These are phyloP conservation scores for Hipposideros larvatus DNA, from an alignment of 2,797 vertebrate genomes.

Conservation along the genomic window DNA sequence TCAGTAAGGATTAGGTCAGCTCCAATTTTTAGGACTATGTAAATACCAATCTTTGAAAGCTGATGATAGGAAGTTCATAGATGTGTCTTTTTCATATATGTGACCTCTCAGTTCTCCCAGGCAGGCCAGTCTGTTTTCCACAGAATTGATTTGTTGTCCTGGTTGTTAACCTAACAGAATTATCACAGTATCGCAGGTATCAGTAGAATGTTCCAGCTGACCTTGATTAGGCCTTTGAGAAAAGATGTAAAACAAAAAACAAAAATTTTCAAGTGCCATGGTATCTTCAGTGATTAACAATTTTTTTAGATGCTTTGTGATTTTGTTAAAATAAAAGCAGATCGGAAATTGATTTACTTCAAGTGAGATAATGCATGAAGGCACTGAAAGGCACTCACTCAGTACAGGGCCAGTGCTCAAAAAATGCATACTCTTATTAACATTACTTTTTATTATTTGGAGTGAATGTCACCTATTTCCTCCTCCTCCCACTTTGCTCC, in stretches of 20 bases:
- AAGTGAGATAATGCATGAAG: background rate
- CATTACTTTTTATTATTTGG: constrained; percentile 22
- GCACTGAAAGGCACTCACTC: background rate
- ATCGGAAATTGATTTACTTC: background rate
- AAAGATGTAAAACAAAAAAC: constrained; percentile 13
- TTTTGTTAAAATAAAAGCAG: constrained; percentile 48
- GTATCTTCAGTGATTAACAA: background rate
- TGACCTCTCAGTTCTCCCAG: background rate
- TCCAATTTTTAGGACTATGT: background rate
- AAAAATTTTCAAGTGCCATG: background rate
- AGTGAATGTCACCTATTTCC: background rate
- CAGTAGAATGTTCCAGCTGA: background rate
- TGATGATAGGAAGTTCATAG: background rate
- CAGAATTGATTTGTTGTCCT: background rate
- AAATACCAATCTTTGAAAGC: constrained; percentile 1
- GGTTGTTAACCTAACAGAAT: constrained; percentile 45
- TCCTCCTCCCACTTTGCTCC: background rate
- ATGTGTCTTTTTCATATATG: background rate
- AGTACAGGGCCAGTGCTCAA: background rate
- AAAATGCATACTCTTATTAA: background rate
- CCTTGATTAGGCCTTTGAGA: constrained; percentile 18
- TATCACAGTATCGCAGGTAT: background rate
- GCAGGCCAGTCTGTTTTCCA: background rate
- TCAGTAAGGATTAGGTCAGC: background rate
- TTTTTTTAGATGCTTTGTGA: constrained; percentile 44